These are phyloP conservation scores for Hecatera dysodea DNA, from an alignment of 2,888 invertebrate genomes.

Conservation along the genomic window DNA sequence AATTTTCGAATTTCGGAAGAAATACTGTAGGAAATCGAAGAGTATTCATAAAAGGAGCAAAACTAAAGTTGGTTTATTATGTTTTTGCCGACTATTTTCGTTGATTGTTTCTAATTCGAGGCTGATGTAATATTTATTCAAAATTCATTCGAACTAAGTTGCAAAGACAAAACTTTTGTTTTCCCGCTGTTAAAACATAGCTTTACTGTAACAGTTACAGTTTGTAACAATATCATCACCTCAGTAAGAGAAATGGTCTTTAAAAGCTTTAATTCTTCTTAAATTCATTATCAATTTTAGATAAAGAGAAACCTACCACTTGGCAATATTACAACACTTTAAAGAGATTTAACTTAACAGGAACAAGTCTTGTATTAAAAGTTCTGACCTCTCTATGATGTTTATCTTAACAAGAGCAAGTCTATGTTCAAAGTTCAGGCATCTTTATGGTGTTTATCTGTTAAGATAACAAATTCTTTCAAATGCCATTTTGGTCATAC, in stretches of 20 bases:
- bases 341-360: no score
- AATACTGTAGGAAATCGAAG: constrained; percentile 16
- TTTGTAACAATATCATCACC: not conserved
- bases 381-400: constrained; percentile 16
- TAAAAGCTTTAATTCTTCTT: not conserved
- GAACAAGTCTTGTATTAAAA: constrained; percentile 20
- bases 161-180: not conserved
- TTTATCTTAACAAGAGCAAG: no score
- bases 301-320: not conserved
- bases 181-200: no score
- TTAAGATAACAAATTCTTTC: constrained; percentile 27
- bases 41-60: not conserved
- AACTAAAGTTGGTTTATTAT: not conserved
- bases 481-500: no score
- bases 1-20: constrained; percentile 33
- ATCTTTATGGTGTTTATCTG: constrained; percentile 28
- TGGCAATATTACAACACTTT: not conserved
- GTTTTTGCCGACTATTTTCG: not conserved
- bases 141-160: not conserved
- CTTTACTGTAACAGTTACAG: no score
- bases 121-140: constrained; percentile 57
- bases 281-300: not conserved
- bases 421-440: constrained; percentile 40
- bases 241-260: not conserved
- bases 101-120: not conserved